Conservation (phyloP, 2,797 vertebrate genomes). For the Tamandua tetradactyla region DNA sequence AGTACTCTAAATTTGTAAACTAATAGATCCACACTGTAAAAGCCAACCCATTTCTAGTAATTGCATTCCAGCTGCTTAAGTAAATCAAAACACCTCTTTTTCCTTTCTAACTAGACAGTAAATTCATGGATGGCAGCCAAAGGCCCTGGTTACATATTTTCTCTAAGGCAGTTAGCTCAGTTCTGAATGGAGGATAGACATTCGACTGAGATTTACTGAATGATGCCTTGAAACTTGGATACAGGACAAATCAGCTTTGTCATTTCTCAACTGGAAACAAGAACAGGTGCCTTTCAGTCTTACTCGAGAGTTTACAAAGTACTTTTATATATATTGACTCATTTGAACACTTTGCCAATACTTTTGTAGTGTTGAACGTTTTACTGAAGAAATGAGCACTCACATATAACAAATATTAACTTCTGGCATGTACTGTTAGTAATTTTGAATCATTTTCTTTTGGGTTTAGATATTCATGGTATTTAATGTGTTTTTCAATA, state of each 20-base stretch:
- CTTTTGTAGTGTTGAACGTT: background rate
- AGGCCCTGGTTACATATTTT: constrained; percentile 41
- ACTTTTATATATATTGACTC: background rate
- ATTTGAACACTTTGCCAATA: background rate
- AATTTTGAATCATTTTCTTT: background rate
- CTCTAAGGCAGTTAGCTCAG: constrained; percentile 49
- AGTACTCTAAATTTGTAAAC: no score
- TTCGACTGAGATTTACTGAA: constrained; percentile 23
- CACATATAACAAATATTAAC: background rate
- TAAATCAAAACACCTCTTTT: constrained; percentile 2
- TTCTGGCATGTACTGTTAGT: background rate
- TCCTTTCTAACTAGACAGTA: constrained; percentile 13
- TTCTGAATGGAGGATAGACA: background rate
- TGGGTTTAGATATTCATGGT: background rate
- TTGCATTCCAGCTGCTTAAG: no score
- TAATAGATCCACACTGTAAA: no score
- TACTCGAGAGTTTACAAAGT: background rate
- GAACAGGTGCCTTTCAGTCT: background rate
- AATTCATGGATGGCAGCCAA: constrained; percentile 55
- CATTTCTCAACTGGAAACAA: background rate
- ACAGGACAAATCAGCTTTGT: background rate
- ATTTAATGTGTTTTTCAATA: constrained; percentile 7
- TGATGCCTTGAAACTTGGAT: background rate
- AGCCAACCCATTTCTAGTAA: no score
- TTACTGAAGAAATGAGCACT: constrained; percentile 1